These are phyloP conservation scores for Sinocyclocheilus maitianheensis DNA, from an alignment of 2,113 vertebrate species.

Conservation along the genomic window DNA sequence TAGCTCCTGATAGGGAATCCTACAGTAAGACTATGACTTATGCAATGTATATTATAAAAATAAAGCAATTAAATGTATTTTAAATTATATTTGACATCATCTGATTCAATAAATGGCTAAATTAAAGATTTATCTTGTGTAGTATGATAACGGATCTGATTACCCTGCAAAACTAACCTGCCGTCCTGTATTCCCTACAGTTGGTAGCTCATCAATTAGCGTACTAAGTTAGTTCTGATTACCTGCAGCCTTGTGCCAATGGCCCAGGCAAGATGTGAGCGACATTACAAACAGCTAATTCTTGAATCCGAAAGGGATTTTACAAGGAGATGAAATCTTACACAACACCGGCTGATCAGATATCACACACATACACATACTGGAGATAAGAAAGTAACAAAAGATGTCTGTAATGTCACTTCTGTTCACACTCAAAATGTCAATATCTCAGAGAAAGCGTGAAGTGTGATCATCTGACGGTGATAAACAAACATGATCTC, in stretches of 20 bases:
- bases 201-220: background rate
- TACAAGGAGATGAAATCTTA: slow-evolving; percentile 15
- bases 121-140: background rate
- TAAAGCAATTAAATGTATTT: background rate
- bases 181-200: background rate
- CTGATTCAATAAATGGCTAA: background rate
- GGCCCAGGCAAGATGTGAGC: background rate
- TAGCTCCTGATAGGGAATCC: background rate
- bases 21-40: background rate
- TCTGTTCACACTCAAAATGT: slow-evolving; percentile 26
- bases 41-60: background rate
- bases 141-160: background rate
- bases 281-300: background rate
- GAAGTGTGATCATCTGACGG: slow-evolving; percentile 10
- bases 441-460: slow-evolving; percentile 24
- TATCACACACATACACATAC: background rate
- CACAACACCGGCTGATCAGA: slow-evolving; percentile 6
- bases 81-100: background rate
- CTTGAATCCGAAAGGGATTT: background rate
- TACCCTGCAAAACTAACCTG: background rate
- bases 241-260: background rate
- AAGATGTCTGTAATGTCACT: slow-evolving; percentile 6
- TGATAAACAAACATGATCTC: slow-evolving; percentile 8
- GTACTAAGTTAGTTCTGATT: background rate
- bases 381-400: slow-evolving; percentile 6